Evolutionary conservation across 2,888 invertebrate genomes (phyloP), one percentile per base, ranked within the genome.

Genomic region (Eilema depressum): DNA sequence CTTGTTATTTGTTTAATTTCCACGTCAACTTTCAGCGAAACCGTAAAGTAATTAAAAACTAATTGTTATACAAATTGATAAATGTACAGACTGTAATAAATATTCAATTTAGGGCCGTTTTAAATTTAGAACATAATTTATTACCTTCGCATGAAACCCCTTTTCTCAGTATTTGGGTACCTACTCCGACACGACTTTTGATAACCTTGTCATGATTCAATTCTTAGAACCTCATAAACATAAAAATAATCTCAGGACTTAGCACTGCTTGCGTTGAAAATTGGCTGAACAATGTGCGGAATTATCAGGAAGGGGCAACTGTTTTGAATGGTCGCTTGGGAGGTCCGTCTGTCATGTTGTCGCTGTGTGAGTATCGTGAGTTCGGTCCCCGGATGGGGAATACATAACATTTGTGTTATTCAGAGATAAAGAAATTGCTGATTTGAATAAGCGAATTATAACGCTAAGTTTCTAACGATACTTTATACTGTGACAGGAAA

Each of bases 101-200:
- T 75, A 79, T 75, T 57, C 5, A 26, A 53, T 25, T 56, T 76
- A 74, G 73, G 63, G 62, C 65, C 62, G 73, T 70, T 74, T 70
- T 70, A 66, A 79, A 77, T 81, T 66, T 71, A 47, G 23, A 57
- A 59, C 61, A 63, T 71, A 72, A 75, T 75, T 82, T 82, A 82
- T 77, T 68, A 69, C 71, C 62, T 30, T 3, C 28, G 53, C 47
- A 10, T 23, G 56, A 65, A 72, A 75, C 74, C 68, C 63, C 66
- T 71, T 77, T 82, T 77, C 77, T 70, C 25, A 37, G 82, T 77
- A 80, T 75, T 80, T 57, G 41, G 47, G 30, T 41, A 53, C 41
- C 56, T 47, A 10, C n/a, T 25, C n/a, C n/a, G n/a, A n/a, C 11
- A 63, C 30, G 23, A 57, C 7, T 71, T 63, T 28, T 68, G 57